Conservation (phyloP, 2,888 invertebrate species). For the Stegophylla sp. region DNA sequence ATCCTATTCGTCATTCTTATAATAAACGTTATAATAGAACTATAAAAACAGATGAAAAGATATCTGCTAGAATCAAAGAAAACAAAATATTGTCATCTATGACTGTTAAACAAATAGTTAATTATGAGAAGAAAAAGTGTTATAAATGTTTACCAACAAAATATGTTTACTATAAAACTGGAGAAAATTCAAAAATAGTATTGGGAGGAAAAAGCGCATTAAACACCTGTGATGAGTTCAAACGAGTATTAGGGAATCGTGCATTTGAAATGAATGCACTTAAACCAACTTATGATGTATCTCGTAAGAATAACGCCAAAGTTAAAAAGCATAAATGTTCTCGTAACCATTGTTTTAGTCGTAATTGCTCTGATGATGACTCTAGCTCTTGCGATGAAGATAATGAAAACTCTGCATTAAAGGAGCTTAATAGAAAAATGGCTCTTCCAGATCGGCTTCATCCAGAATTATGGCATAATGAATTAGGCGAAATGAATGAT, state of each 20-base stretch:
- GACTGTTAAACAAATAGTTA: conserved; percentile 66
- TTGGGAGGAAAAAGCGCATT: conserved; percentile 62
- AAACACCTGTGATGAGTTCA: conserved; percentile 78
- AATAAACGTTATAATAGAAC: not conserved
- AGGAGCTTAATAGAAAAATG: conserved; percentile 87
- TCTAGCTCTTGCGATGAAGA: conserved; percentile 65
- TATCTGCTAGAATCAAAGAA: conserved; percentile 75
- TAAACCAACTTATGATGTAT: conserved; percentile 74
- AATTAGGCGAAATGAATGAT: conserved; percentile 95
- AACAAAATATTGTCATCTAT: conserved; percentile 73
- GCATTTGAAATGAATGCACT: conserved; percentile 70
- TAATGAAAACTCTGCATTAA: conserved; percentile 82
- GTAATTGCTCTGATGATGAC: conserved; percentile 60
- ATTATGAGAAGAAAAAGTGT: conserved; percentile 72
- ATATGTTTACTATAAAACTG: conserved; percentile 71
- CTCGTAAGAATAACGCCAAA: conserved; percentile 71
- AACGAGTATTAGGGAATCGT: conserved; percentile 74
- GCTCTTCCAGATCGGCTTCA: conserved; percentile 91
- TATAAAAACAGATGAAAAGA: conserved; percentile 68
- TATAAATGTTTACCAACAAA: conserved; percentile 89
- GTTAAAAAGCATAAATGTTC: conserved; percentile 29
- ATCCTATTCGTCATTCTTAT: not conserved
- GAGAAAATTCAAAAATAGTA: not conserved
- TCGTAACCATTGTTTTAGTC: conserved; percentile 17
- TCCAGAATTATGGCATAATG: conserved; percentile 96